Percentiles rank a stretch among this genome's conserved stretches.
Evolutionary conservation across 2,113 vertebrate species (phyloP).

Genomic region (Pygathrix nemaeus): DNA sequence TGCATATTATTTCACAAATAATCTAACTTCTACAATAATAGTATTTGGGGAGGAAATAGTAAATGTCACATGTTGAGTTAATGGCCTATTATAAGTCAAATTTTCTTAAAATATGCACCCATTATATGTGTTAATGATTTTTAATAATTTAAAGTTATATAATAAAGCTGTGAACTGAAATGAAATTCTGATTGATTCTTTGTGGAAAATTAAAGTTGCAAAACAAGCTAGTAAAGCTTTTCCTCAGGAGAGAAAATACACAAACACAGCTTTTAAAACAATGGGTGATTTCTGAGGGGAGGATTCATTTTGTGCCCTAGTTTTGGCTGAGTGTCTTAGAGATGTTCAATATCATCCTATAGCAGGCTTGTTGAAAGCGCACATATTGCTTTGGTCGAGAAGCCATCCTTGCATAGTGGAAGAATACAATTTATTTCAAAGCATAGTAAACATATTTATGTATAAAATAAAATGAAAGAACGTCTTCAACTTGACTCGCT

Average conservation of each 20-base stretch:
- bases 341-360: not conserved
- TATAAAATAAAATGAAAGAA: not conserved
- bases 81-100: conserved; percentile 36
- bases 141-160: conserved; percentile 58
- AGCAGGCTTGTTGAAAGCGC: not conserved
- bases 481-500: not conserved
- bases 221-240: not conserved
- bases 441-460: not conserved
- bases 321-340: not conserved
- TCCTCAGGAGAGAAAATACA: not conserved
- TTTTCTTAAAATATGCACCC: conserved; percentile 19
- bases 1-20: conserved; percentile 44
- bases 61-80: not conserved
- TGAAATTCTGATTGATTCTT: not conserved
- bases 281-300: not conserved
- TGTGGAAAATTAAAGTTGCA: not conserved
- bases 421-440: not conserved
- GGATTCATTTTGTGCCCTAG: not conserved
- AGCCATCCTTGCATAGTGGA: not conserved
- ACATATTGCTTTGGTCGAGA: not conserved
- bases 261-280: not conserved
- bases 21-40: conserved; percentile 1
- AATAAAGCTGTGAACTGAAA: conserved; percentile 4
- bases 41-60: conserved; percentile 47
- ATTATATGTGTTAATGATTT: conserved; percentile 3